Evolutionary conservation across 2,113 vertebrate genomes (phyloP), one percentile per base, ranked within the genome.

Genomic region (Addax nasomaculatus): DNA sequence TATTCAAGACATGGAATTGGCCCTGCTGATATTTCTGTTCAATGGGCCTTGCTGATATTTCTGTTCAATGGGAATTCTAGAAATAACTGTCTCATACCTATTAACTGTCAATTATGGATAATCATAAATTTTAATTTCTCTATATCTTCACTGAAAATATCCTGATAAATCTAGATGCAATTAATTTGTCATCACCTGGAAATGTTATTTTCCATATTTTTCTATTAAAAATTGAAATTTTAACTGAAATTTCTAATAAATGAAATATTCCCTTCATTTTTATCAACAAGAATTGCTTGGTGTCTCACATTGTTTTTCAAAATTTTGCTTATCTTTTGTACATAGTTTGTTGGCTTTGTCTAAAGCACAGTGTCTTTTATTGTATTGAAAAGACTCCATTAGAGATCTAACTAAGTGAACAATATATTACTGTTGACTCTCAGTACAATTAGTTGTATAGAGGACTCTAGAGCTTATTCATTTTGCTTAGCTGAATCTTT

Each of bases 281-380:
- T 92, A 90, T 87, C n/a, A 67, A 12, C 60, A 89, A 93, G 21
- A 86, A 45, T 76, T 93, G 9, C 14, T 98, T 98, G 98, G 97
- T 97, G 90, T 89, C 47, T n/a, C 76, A 90, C 86, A 92, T 4
- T 0, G 57, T 88, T 95, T 96, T 93, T 93, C 33, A 58, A 67
- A 85, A 47, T 29, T 60, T 85, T 47, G 70, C 21, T 70, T 58
- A 58, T 27, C 33, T 86, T 88, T 33, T n/a, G 6, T 30, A 27
- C 17, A 58, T 23, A 90, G 39, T 36, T 67, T 51, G 17, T 51
- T 86, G 51, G 36, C n/a, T 81, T 90, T 47, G 25, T 27, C 19
- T 95, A 43, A 39, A 49, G 7, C 64, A 36, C 45, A 67, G 25
- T 3, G 7, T n/a, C 5, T 45, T 84, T 55, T 43, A 43, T 53